Conservation (phyloP, 2,113 vertebrate species). For the Sisor rabdophorus region DNA sequence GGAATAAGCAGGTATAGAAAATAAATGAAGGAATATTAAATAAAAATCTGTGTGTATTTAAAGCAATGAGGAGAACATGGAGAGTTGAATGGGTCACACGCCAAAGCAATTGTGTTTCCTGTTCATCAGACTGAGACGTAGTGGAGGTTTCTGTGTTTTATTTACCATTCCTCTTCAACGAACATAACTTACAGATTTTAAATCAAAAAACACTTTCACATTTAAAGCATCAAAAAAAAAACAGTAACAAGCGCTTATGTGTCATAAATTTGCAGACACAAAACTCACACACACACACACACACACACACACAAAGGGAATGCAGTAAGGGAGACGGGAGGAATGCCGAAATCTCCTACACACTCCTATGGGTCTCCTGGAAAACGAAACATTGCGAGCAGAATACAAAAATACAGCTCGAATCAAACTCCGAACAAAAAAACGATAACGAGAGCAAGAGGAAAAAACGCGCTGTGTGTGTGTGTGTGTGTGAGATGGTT, state of each 20-base stretch:
- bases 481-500: too few relatives aligned
- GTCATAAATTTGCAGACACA: conserved; percentile 44
- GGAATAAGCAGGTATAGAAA: too few relatives aligned
- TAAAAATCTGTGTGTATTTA: too few relatives aligned
- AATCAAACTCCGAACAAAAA: conserved; percentile 37
- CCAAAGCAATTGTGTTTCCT: too few relatives aligned
- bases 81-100: too few relatives aligned
- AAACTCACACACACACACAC: conserved; percentile 26
- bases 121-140: conserved; percentile 27
- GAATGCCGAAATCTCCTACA: conserved; percentile 52
- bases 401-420: conserved; percentile 36
- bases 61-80: too few relatives aligned
- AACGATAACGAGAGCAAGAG: conserved; percentile 35
- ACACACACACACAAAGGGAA: conserved; percentile 59
- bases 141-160: conserved; percentile 53
- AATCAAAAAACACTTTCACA: conserved; percentile 51
- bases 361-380: conserved; percentile 40
- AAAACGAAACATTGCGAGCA: conserved; percentile 21
- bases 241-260: conserved; percentile 44
- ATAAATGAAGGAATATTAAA: too few relatives aligned
- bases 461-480: conserved; percentile 55
- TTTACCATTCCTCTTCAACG: conserved; percentile 54
- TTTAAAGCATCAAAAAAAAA: conserved; percentile 50
- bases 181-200: conserved; percentile 51
- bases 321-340: conserved; percentile 62